Conservation (phyloP, 2,797 vertebrate genomes). For the Apogon hyalosoma region DNA sequence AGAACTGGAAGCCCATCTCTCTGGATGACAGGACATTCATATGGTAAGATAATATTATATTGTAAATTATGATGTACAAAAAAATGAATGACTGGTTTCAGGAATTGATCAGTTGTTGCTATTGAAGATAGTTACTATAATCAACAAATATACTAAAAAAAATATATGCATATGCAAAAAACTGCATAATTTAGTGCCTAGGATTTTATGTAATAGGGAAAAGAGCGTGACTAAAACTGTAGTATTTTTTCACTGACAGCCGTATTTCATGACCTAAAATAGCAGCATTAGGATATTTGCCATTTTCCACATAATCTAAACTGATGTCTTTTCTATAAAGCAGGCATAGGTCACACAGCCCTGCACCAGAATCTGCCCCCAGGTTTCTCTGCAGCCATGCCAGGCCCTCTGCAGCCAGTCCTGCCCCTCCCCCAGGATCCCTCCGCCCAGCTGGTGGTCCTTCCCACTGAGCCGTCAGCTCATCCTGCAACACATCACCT, state of each 20-base stretch:
- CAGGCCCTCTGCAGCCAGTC: slow-evolving; percentile 92
- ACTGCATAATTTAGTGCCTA: slow-evolving; percentile 5
- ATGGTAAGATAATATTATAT: slow-evolving; percentile 83
- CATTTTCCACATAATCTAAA: slow-evolving; percentile 10
- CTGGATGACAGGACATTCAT: slow-evolving; percentile 98
- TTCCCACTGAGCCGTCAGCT: slow-evolving; percentile 90
- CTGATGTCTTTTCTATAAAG: slow-evolving; percentile 29
- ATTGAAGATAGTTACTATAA: no score
- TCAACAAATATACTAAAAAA: neutral
- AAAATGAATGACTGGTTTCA: neutral
- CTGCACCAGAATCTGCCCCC: slow-evolving; percentile 96
- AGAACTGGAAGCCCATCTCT: slow-evolving; percentile 96
- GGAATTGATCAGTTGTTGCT: neutral
- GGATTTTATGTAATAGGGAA: slow-evolving; percentile 7
- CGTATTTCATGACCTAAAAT: neutral
- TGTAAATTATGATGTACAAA: slow-evolving; percentile 4
- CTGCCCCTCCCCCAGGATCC: slow-evolving; percentile 94
- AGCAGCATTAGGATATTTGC: neutral
- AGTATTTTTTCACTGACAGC: neutral
- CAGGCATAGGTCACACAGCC: slow-evolving; percentile 93
- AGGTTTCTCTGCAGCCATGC: slow-evolving; percentile 92
- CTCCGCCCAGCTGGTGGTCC: slow-evolving; percentile 92
- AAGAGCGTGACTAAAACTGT: neutral
- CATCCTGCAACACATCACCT: slow-evolving; percentile 90
- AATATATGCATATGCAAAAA: no score